These are phyloP conservation scores for Astyanax mexicanus DNA, from an alignment of 2,797 vertebrate species.

Conservation along the genomic window DNA sequence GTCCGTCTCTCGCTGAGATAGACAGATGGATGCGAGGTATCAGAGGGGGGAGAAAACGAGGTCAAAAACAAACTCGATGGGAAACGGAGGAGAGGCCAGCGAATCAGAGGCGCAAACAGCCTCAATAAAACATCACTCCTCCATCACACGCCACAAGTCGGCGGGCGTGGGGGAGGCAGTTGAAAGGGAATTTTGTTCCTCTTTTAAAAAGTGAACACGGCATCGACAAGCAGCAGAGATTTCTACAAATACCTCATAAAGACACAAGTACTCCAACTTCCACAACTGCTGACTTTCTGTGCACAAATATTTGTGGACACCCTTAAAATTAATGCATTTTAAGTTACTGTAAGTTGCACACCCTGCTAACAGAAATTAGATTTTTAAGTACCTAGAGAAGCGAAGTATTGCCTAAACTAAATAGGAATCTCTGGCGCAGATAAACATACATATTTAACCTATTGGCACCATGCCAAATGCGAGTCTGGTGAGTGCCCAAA, in stretches of 20 bases:
- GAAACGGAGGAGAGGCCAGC: constrained; percentile 4
- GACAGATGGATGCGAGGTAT: constrained; percentile 73
- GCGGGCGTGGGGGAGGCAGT: constrained; percentile 32
- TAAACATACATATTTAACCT: no score
- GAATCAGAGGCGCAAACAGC: constrained; percentile 58
- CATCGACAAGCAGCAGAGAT: not conserved
- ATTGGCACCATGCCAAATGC: no score
- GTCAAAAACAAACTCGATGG: constrained; percentile 66
- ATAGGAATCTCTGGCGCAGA: no score
- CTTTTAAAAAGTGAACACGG: constrained; percentile 18
- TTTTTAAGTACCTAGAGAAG: no score
- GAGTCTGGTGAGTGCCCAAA: no score
- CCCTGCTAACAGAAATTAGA: no score
- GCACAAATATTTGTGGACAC: no score
- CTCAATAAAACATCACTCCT: constrained; percentile 72
- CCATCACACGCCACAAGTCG: constrained; percentile 44
- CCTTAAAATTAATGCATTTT: no score
- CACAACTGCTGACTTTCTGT: not conserved
- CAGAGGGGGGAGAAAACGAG: constrained; percentile 55
- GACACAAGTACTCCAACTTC: not conserved
- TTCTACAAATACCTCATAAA: not conserved
- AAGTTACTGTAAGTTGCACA: no score
- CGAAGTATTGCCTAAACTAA: no score
- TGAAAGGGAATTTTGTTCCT: constrained; percentile 28
- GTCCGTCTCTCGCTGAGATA: constrained; percentile 68